phyloP scores from a whole-genome alignment of 2,797 vertebrate species.

The Rhinatrema bivittatum region DNA sequence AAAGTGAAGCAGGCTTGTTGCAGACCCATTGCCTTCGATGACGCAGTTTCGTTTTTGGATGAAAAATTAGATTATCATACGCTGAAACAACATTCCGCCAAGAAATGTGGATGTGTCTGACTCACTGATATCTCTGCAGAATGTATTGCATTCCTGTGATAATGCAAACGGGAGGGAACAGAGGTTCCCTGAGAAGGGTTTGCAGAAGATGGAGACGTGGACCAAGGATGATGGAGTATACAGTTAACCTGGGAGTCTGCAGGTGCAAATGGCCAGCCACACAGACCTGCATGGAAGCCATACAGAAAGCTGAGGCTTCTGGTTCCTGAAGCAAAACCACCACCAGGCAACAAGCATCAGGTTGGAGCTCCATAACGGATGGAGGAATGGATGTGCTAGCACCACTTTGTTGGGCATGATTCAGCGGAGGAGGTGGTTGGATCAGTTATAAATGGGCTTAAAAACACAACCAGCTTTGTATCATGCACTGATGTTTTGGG shows the following conservation, averaged over 20 bases:
- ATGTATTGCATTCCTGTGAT: constrained; percentile 58
- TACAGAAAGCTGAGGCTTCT: neutral
- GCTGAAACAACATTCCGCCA: constrained; percentile 93
- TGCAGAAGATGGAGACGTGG: constrained; percentile 49
- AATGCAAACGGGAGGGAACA: constrained; percentile 57
- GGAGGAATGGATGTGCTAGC: neutral
- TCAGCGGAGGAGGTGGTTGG: constrained; percentile 27
- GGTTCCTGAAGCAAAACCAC: neutral
- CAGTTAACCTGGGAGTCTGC: constrained; percentile 21
- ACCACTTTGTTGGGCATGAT: constrained; percentile 28
- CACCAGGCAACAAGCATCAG: neutral
- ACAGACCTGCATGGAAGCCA: neutral
- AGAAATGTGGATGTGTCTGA: constrained; percentile 89
- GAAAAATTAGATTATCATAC: constrained; percentile 93
- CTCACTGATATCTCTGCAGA: constrained; percentile 30
- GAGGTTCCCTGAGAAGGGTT: constrained; percentile 51
- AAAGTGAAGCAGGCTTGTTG: constrained; percentile 85
- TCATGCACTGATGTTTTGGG: constrained; percentile 10
- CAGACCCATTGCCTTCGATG: constrained; percentile 87
- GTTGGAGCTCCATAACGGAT: constrained; percentile 1
- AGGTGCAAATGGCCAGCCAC: neutral
- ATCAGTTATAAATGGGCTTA: constrained; percentile 40
- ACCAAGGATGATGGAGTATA: constrained; percentile 48
- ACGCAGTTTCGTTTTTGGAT: constrained; percentile 92
- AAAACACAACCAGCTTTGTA: constrained; percentile 43